These are phyloP conservation scores for Polymixis flavicincta DNA, from an alignment of 2,888 invertebrate genomes.

Conservation along the genomic window DNA sequence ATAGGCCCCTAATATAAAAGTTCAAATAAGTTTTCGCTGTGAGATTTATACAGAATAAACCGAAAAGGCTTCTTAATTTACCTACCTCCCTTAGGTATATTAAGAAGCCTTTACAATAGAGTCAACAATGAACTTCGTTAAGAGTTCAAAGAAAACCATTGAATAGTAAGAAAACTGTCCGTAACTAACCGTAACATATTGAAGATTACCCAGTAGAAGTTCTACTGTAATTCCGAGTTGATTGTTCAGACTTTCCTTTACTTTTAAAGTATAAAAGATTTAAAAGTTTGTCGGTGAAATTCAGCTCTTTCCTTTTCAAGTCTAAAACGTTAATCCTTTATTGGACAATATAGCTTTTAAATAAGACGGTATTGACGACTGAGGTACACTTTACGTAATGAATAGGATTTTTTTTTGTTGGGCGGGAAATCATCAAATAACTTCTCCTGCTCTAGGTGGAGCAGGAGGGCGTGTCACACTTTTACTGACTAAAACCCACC, in stretches of 20 bases:
- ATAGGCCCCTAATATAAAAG: too few relatives aligned
- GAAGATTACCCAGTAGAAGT: conserved; percentile 40
- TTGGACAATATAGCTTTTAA: conserved; percentile 1
- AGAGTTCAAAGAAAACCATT: conserved; percentile 35
- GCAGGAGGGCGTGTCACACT: too few relatives aligned
- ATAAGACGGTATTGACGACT: neutral
- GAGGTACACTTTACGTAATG: neutral
- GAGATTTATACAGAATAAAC: neutral
- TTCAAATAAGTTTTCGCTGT: too few relatives aligned
- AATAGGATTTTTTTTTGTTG: too few relatives aligned
- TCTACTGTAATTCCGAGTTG: conserved; percentile 28
- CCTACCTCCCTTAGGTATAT: too few relatives aligned
- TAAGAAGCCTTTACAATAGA: neutral
- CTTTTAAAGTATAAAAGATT: conserved; percentile 22
- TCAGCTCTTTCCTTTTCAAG: neutral
- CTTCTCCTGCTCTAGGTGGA: too few relatives aligned
- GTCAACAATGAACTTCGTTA: conserved; percentile 33
- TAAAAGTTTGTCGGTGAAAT: conserved; percentile 20
- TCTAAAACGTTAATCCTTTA: conserved; percentile 12
- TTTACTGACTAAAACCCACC: too few relatives aligned
- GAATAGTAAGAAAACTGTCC: conserved; percentile 33
- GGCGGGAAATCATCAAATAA: too few relatives aligned
- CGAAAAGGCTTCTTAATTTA: too few relatives aligned
- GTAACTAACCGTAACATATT: conserved; percentile 44
- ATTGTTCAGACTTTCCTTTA: conserved; percentile 35